Conservation (phyloP, 2,888 invertebrate species). For the Marasmarcha lunaedactyla region DNA sequence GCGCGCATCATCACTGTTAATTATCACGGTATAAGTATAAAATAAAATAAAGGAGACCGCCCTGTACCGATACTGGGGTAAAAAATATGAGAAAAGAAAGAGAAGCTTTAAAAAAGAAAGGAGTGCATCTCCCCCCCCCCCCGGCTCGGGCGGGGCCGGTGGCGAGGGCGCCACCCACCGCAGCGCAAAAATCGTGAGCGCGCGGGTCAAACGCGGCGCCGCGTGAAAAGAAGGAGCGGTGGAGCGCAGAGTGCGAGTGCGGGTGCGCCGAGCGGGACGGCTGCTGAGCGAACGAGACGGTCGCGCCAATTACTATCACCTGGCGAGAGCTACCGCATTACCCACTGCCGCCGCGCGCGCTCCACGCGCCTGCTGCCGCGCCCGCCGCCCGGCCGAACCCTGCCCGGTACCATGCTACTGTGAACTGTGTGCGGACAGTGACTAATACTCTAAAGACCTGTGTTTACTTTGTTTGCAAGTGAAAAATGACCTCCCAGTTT, state of each 20-base stretch:
- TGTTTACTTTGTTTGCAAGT: constrained; percentile 35
- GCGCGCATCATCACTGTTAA: constrained; percentile 65
- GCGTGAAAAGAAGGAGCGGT: constrained; percentile 68
- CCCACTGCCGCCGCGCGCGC: constrained; percentile 71
- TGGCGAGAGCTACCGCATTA: constrained; percentile 75
- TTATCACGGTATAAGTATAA: constrained; percentile 62
- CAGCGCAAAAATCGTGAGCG: constrained; percentile 74
- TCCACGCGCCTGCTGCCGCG: constrained; percentile 70
- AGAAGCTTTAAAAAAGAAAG: constrained; percentile 69
- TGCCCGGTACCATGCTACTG: constrained; percentile 42
- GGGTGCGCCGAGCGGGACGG: constrained; percentile 67
- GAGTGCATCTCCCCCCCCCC: constrained; percentile 67
- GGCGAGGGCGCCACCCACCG: constrained; percentile 73
- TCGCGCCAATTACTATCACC: constrained; percentile 73
- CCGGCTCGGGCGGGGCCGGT: constrained; percentile 58
- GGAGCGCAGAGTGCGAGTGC: constrained; percentile 41
- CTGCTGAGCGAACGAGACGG: constrained; percentile 62
- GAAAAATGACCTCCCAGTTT: constrained; percentile 66
- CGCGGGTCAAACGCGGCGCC: constrained; percentile 69
- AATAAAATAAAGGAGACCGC: constrained; percentile 67
- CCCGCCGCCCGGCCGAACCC: constrained; percentile 25
- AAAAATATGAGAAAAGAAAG: constrained; percentile 70
- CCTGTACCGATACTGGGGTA: constrained; percentile 60
- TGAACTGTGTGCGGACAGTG: constrained; percentile 64
- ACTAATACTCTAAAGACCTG: constrained; percentile 35